Conservation (phyloP, 2,113 vertebrate species). For the Phaethornis superciliosus region DNA sequence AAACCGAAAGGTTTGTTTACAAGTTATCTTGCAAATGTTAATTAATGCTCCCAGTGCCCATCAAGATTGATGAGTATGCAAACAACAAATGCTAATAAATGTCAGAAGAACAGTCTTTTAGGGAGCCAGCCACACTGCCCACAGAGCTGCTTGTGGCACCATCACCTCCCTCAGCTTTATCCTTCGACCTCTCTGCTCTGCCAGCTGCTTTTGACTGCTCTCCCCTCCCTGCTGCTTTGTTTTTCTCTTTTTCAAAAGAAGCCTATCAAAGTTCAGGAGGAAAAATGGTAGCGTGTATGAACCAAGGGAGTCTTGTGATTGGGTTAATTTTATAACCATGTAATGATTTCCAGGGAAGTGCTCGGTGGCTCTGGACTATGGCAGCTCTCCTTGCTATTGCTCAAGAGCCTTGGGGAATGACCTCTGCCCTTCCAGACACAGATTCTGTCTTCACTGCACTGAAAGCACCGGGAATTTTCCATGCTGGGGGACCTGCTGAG, state of each 20-base stretch:
- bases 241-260: not conserved
- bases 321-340: conserved; percentile 76
- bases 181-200: not conserved
- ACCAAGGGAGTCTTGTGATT: conserved; percentile 55
- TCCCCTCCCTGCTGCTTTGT: not conserved
- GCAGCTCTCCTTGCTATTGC: conserved; percentile 32
- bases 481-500: not conserved
- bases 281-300: not conserved
- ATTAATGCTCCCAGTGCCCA: not conserved
- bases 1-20: not conserved
- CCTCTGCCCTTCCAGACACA: conserved; percentile 35
- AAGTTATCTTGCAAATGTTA: not conserved
- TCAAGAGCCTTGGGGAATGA: conserved; percentile 25
- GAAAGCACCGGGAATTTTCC: conserved; percentile 31
- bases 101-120: not conserved
- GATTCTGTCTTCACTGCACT: not conserved
- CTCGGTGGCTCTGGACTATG: not conserved
- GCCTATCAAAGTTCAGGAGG: conserved; percentile 61
- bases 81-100: not conserved
- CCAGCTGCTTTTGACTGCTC: not conserved
- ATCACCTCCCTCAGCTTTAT: not conserved
- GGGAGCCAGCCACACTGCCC: not conserved
- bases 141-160: not conserved
- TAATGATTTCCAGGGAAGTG: conserved; percentile 65
- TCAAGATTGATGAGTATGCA: not conserved